phyloP scores from a whole-genome alignment of 2,797 vertebrate species.

The Pipistrellus pygmaeus region DNA sequence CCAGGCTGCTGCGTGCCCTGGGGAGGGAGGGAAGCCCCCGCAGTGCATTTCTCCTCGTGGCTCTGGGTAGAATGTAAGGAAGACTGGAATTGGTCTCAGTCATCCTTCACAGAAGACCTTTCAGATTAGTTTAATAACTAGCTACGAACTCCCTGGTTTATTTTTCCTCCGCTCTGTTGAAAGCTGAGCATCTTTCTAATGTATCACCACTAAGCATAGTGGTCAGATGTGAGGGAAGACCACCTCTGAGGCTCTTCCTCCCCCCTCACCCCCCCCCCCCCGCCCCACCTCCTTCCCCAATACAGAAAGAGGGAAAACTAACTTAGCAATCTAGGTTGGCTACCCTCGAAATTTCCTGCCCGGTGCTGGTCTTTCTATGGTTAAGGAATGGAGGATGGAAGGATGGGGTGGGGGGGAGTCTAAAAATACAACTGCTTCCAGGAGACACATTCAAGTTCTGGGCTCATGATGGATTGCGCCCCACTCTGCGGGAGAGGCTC shows the following conservation, averaged over 20 bases:
- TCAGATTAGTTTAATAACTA: conserved; percentile 68
- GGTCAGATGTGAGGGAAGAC: conserved; percentile 34
- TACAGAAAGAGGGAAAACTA: conserved; percentile 38
- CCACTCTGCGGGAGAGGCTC: conserved; percentile 10
- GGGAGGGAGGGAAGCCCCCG: background rate
- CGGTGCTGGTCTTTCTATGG: conserved; percentile 52
- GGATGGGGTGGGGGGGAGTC: conserved; percentile 60
- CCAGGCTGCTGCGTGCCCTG: background rate
- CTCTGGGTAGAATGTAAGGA: background rate
- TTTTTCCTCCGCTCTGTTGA: conserved; percentile 42
- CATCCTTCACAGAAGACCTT: conserved; percentile 45
- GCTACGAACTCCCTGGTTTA: conserved; percentile 69
- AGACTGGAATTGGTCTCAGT: conserved; percentile 46
- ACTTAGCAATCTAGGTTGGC: conserved; percentile 63
- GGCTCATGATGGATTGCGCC: conserved; percentile 59
- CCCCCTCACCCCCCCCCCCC: no score
- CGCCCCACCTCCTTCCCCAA: background rate
- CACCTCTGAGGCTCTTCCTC: background rate
- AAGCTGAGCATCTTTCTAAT: conserved; percentile 1
- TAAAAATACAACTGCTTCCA: conserved; percentile 78
- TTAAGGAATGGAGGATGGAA: conserved; percentile 66
- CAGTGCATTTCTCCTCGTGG: background rate
- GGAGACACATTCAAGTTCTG: conserved; percentile 76
- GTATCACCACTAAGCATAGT: background rate
- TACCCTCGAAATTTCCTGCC: conserved; percentile 39